Evolutionary conservation across 2,797 vertebrate species (phyloP).

Genomic region (Melanotaenia trifasciata): DNA sequence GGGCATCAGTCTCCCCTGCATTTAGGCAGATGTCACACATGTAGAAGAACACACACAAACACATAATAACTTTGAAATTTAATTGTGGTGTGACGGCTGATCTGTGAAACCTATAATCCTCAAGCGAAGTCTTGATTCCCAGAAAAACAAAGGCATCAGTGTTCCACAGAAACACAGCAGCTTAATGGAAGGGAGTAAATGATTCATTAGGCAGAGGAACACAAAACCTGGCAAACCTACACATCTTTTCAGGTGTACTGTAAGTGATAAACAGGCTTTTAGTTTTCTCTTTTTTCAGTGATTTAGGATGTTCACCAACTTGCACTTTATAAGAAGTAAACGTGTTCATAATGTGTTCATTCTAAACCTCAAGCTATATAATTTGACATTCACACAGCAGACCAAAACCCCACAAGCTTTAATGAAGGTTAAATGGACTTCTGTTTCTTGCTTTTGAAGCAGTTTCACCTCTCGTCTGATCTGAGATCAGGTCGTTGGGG

Average conservation of each 20-base stretch:
- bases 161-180: slow-evolving; percentile 18
- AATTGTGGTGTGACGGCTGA: slow-evolving; percentile 47
- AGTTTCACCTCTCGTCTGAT: not conserved
- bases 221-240: slow-evolving; percentile 15
- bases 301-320: not conserved
- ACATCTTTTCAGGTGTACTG: not conserved
- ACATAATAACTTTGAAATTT: slow-evolving; percentile 19
- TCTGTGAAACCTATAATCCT: slow-evolving; percentile 50
- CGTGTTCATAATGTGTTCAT: not conserved
- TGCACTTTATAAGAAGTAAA: not conserved
- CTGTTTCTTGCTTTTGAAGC: not conserved
- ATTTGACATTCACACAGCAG: not conserved
- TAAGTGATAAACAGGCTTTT: slow-evolving; percentile 3
- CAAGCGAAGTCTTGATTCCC: slow-evolving; percentile 31
- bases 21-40: slow-evolving; percentile 18
- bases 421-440: not conserved
- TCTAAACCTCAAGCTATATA: too few species aligned
- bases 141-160: slow-evolving; percentile 29
- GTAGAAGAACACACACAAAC: slow-evolving; percentile 1
- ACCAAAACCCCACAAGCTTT: not conserved
- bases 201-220: slow-evolving; percentile 33
- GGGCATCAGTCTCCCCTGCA: too few species aligned
- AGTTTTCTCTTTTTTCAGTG: not conserved
- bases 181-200: slow-evolving; percentile 12
- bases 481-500: not conserved